These are phyloP conservation scores for Saccopteryx bilineata DNA, from an alignment of 2,113 vertebrate genomes.

Conservation along the genomic window DNA sequence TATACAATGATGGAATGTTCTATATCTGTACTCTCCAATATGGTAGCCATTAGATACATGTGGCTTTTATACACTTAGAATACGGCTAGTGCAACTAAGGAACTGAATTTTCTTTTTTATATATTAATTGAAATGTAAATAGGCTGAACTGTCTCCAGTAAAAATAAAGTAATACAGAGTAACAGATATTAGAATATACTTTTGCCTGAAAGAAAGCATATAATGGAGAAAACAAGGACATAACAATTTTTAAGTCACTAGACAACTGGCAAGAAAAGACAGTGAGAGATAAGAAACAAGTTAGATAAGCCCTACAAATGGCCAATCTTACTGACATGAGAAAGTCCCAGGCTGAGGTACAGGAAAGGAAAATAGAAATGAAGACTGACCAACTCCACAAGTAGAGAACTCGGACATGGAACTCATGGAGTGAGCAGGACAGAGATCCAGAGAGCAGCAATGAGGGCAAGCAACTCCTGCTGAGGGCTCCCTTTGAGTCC, in stretches of 20 bases:
- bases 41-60: neutral
- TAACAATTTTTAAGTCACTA: neutral
- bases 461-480: neutral
- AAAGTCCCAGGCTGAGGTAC: neutral
- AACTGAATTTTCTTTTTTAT: neutral
- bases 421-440: neutral
- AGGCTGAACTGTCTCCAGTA: constrained; percentile 5
- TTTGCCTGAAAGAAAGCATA: neutral
- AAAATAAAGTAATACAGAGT: neutral
- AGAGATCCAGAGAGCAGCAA: neutral
- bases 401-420: neutral
- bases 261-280: neutral
- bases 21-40: neutral
- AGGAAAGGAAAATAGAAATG: neutral
- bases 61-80: neutral
- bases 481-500: neutral
- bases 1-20: neutral
- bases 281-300: constrained; percentile 25
- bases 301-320: neutral
- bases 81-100: neutral
- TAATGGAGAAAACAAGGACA: neutral
- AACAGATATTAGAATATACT: neutral
- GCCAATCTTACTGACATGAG: neutral
- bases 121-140: constrained; percentile 15
- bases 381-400: neutral